Percentiles rank a stretch among this genome's conserved stretches.
Evolutionary conservation across 2,888 invertebrate genomes (phyloP).

Genomic region (Lottia scabra): DNA sequence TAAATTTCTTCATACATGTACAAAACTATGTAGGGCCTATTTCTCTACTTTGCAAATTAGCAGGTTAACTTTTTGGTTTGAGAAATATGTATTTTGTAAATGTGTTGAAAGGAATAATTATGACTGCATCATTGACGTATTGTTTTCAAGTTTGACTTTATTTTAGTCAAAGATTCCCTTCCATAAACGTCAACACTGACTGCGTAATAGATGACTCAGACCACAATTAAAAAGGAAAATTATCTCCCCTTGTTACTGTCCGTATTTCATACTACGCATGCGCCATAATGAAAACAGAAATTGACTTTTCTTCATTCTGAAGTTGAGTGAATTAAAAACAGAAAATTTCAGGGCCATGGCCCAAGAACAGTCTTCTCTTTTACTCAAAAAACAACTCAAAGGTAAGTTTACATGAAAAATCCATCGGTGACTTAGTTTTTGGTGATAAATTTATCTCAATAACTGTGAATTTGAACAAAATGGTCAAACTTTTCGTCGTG

Average conservation of each 20-base stretch:
- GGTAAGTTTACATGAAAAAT: conserved; percentile 36
- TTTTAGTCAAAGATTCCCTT: too few species aligned
- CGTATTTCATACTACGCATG: not conserved
- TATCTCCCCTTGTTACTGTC: not conserved
- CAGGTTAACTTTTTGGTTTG: too few species aligned
- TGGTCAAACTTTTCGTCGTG: not conserved
- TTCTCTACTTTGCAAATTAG: too few species aligned
- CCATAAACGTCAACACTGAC: too few species aligned
- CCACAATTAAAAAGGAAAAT: not conserved
- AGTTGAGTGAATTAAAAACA: not conserved
- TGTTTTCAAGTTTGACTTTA: too few species aligned
- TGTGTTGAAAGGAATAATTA: too few species aligned
- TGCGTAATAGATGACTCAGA: too few species aligned
- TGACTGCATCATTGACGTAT: too few species aligned
- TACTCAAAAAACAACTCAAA: conserved; percentile 56
- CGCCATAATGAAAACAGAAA: not conserved
- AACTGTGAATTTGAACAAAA: not conserved
- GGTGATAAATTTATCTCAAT: not conserved
- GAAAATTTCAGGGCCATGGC: conserved; percentile 44
- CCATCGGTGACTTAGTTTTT: not conserved
- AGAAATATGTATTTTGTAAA: too few species aligned
- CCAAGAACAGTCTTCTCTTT: conserved; percentile 53
- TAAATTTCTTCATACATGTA: too few species aligned
- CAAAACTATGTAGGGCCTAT: too few species aligned
- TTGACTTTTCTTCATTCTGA: not conserved